A percentile compares a stretch with the other conserved stretches of the same genome.
Evolutionary conservation across 2,888 invertebrate genomes (phyloP).

Genomic region (Drosophila melanosoma): DNA sequence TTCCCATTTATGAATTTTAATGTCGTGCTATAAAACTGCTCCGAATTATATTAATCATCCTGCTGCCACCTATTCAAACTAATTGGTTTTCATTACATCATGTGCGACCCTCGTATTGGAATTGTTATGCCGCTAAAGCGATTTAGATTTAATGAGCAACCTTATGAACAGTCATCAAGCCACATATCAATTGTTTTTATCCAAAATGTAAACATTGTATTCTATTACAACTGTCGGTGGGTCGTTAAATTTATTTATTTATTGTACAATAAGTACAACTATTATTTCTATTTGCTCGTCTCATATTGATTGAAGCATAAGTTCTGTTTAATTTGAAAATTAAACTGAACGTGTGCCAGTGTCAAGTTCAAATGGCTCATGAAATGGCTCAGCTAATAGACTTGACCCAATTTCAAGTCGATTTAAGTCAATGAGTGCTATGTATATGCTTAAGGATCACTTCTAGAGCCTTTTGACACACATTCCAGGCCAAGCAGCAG

Average conservation of each 20-base stretch:
- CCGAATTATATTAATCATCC: not conserved
- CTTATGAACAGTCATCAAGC: constrained; percentile 32
- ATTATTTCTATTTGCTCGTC: constrained; percentile 16
- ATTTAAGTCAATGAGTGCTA: constrained; percentile 21
- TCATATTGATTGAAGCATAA: constrained; percentile 19
- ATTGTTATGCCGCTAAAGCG: constrained; percentile 36
- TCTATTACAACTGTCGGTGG: constrained; percentile 24
- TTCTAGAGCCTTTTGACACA: constrained; percentile 55
- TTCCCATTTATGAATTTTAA: constrained; percentile 32
- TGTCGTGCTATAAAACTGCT: constrained; percentile 2
- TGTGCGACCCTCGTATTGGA: constrained; percentile 28
- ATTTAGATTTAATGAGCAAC: constrained; percentile 56
- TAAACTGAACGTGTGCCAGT: constrained; percentile 43
- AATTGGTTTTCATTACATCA: not conserved
- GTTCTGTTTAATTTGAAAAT: constrained; percentile 42
- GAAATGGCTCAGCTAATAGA: constrained; percentile 35
- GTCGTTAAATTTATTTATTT: constrained; percentile 20
- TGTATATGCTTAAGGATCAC: constrained; percentile 54
- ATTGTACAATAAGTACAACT: constrained; percentile 23
- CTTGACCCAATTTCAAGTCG: constrained; percentile 62
- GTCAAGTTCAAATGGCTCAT: constrained; percentile 52
- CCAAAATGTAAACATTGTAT: constrained; percentile 39
- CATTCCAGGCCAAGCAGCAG: constrained; percentile 9
- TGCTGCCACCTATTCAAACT: not conserved
- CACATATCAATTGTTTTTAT: constrained; percentile 50